phyloP scores from a whole-genome alignment of 2,888 invertebrate genomes.

The Mythimna impura region DNA sequence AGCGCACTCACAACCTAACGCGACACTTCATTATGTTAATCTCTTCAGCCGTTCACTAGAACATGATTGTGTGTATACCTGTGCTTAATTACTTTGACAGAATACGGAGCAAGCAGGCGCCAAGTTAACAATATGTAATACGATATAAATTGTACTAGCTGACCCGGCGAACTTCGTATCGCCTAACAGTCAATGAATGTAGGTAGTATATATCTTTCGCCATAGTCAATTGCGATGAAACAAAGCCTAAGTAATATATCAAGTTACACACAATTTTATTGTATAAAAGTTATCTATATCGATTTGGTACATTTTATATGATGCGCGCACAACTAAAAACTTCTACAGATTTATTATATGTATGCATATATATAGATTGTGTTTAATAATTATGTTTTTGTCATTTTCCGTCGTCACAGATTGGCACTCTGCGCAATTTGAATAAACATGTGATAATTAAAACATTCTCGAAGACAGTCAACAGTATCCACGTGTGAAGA shows the following conservation, averaged over 20 bases:
- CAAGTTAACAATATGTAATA: not conserved
- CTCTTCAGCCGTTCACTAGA: slow-evolving; percentile 30
- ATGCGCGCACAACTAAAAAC: too few relatives aligned
- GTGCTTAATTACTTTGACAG: slow-evolving; percentile 11
- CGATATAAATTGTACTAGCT: not conserved
- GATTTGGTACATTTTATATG: too few relatives aligned
- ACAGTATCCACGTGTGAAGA: not conserved
- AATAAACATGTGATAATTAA: not conserved
- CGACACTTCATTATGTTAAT: slow-evolving; percentile 38
- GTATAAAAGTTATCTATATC: too few relatives aligned
- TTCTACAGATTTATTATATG: too few relatives aligned
- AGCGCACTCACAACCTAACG: slow-evolving; percentile 6
- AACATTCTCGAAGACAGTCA: not conserved
- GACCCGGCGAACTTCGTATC: too few relatives aligned
- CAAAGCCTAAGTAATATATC: too few relatives aligned
- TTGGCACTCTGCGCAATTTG: not conserved
- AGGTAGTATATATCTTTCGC: too few relatives aligned
- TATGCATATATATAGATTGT: too few relatives aligned
- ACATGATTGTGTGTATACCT: slow-evolving; percentile 2
- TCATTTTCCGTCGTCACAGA: not conserved
- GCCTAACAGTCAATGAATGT: too few relatives aligned
- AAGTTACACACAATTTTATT: too few relatives aligned
- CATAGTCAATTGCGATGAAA: too few relatives aligned
- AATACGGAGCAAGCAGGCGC: not conserved
- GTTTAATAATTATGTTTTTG: too few relatives aligned